These are phyloP conservation scores for Takifugu flavidus DNA, from an alignment of 2,113 vertebrate genomes.

Conservation along the genomic window DNA sequence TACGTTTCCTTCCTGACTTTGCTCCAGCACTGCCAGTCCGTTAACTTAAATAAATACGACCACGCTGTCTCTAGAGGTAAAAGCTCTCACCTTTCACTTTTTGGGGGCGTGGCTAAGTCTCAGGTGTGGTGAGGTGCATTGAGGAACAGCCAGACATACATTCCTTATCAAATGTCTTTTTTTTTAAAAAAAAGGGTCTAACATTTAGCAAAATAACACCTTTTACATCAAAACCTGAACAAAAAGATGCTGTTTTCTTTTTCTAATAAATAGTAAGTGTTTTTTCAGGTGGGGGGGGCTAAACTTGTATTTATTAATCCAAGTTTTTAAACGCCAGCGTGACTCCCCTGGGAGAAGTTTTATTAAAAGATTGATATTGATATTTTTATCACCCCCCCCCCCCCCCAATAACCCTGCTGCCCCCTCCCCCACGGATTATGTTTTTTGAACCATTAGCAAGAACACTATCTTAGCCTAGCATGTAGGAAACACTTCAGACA, in stretches of 20 bases:
- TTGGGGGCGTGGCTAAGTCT: constrained; percentile 6
- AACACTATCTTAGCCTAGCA: constrained; percentile 46
- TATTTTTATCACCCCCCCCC: neutral
- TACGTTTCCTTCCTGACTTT: constrained; percentile 3
- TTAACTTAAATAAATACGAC: neutral
- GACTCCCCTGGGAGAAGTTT: neutral
- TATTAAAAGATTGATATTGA: too few relatives aligned
- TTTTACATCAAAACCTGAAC: neutral
- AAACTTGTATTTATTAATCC: neutral
- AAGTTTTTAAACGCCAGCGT: neutral
- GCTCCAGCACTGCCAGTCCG: neutral
- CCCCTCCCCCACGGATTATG: constrained; percentile 25
- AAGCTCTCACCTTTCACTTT: constrained; percentile 17
- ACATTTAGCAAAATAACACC: too few relatives aligned
- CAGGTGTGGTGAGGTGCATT: constrained; percentile 26
- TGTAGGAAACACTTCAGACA: constrained; percentile 49
- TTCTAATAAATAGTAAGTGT: constrained; percentile 9
- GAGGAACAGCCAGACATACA: constrained; percentile 43
- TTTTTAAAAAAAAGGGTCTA: too few relatives aligned
- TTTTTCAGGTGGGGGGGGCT: neutral
- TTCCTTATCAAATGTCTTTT: constrained; percentile 3
- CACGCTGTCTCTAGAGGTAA: constrained; percentile 7
- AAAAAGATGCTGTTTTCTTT: neutral
- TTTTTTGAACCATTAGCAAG: constrained; percentile 20
- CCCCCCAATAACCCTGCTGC: constrained; percentile 44